These are phyloP conservation scores for Aix galericulata DNA, from an alignment of 2,113 vertebrate species.

Conservation along the genomic window DNA sequence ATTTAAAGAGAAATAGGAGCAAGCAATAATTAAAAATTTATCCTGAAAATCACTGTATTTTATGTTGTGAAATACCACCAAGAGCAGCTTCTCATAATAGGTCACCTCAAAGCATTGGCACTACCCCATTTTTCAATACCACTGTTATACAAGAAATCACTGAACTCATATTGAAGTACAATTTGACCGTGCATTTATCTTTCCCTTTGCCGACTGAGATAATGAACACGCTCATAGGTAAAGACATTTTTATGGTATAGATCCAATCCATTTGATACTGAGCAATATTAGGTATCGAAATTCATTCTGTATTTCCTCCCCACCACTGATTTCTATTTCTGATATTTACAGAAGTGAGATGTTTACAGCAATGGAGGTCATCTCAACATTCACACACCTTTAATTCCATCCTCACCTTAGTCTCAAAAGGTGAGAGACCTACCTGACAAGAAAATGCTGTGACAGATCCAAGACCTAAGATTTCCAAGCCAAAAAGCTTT, in stretches of 20 bases:
- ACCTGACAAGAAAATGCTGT: not conserved
- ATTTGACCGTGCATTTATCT: not conserved
- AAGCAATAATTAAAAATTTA: slow-evolving; percentile 13
- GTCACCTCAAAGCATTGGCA: not conserved
- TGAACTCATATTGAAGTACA: not conserved
- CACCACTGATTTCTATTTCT: not conserved
- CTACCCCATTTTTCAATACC: not conserved
- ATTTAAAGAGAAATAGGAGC: not conserved
- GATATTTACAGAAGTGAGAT: not conserved
- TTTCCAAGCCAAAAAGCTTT: not conserved
- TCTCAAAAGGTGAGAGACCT: not conserved
- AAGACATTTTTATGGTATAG: not conserved
- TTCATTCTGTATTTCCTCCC: not conserved
- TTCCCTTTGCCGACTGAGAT: not conserved
- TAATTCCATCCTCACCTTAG: not conserved
- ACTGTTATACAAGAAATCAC: not conserved
- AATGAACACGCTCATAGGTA: not conserved
- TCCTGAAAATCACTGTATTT: slow-evolving; percentile 1
- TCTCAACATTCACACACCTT: not conserved
- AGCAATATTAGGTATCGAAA: not conserved
- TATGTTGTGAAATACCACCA: not conserved
- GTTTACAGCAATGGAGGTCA: not conserved
- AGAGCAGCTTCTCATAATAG: not conserved
- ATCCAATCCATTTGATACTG: not conserved
- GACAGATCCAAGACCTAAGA: not conserved